Percentiles rank a stretch among this genome's conserved stretches.
Evolutionary conservation across 2,113 vertebrate species (phyloP).

Genomic region (Siniperca chuatsi): DNA sequence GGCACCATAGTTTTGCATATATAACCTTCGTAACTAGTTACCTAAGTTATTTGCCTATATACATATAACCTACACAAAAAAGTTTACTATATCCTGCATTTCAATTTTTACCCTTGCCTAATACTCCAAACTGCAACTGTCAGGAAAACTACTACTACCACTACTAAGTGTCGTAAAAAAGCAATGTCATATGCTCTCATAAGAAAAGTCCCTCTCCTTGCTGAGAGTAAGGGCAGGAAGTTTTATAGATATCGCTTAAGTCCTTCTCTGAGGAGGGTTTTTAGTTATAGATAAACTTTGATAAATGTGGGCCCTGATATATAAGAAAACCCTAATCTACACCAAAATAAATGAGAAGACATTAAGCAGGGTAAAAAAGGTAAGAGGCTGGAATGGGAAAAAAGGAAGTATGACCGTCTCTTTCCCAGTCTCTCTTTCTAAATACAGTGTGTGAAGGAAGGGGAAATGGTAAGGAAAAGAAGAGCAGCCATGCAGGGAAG

Average conservation of each 20-base stretch:
- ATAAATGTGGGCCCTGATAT: neutral
- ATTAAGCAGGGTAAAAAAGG: neutral
- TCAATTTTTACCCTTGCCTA: neutral
- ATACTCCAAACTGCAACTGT: neutral
- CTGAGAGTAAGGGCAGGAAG: neutral
- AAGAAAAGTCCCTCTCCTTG: neutral
- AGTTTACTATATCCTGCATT: neutral
- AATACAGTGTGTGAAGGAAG: neutral
- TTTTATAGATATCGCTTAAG: neutral
- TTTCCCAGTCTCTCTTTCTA: neutral
- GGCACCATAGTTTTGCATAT: too few species aligned
- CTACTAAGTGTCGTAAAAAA: neutral
- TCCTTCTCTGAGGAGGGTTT: neutral
- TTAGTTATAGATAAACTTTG: neutral
- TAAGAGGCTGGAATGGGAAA: neutral
- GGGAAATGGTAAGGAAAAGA: neutral
- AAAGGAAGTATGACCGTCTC: neutral
- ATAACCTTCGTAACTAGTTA: too few species aligned
- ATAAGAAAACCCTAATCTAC: neutral
- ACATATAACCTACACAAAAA: neutral
- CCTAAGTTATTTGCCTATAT: neutral
- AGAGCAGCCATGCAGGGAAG: constrained; percentile 3
- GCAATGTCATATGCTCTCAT: neutral
- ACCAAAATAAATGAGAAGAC: neutral
- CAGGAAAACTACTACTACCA: neutral